Conservation (phyloP, 2,113 vertebrate genomes). For the Oryzias woworae region DNA sequence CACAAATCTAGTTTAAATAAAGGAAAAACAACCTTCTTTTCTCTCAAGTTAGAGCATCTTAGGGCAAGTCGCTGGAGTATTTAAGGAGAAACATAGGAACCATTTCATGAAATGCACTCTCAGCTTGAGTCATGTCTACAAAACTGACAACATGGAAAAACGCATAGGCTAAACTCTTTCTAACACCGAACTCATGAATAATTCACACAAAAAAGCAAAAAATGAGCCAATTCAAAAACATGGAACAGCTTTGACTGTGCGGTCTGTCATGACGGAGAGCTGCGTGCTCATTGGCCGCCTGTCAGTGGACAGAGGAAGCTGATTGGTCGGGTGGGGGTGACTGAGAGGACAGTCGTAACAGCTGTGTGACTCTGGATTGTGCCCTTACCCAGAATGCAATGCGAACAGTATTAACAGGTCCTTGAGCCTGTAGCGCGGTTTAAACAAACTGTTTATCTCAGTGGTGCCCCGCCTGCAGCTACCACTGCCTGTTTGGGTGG, state of each 20-base stretch:
- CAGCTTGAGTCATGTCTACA: constrained; percentile 6
- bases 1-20: constrained; percentile 32
- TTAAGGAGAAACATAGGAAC: constrained; percentile 28
- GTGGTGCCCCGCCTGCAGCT: constrained; percentile 60
- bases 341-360: constrained; percentile 69
- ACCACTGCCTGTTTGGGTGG: constrained; percentile 60
- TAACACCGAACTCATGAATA: constrained; percentile 50
- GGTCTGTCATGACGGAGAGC: constrained; percentile 32
- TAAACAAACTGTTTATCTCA: constrained; percentile 75
- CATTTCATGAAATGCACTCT: constrained; percentile 39
- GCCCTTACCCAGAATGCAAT: constrained; percentile 71
- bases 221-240: constrained; percentile 18
- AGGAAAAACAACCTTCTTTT: constrained; percentile 40
- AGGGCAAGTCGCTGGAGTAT: constrained; percentile 57
- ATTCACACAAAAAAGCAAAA: constrained; percentile 49
- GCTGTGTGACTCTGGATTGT: constrained; percentile 61
- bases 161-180: too few species aligned
- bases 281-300: constrained; percentile 31
- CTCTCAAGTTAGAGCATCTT: constrained; percentile 34
- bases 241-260: constrained; percentile 30
- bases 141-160: too few species aligned
- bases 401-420: constrained; percentile 67
- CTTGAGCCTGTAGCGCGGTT: constrained; percentile 56
- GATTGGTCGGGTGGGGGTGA: constrained; percentile 67
- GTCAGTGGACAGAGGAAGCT: constrained; percentile 9